phyloP scores from a whole-genome alignment of 2,888 invertebrate species.

The Beris chalybata region DNA sequence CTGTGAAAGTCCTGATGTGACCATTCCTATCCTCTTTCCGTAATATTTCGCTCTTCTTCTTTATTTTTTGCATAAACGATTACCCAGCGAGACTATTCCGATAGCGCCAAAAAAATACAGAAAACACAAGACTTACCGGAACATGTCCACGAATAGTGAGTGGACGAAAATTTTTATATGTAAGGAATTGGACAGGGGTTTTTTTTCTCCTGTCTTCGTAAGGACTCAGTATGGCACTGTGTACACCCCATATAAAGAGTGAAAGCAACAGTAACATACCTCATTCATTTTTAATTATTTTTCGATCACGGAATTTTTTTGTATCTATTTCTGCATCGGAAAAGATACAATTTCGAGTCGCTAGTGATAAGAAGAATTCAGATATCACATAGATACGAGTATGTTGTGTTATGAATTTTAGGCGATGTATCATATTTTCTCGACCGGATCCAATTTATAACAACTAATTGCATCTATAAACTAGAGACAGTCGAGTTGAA shows the following conservation, averaged over 20 bases:
- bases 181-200: constrained; percentile 16
- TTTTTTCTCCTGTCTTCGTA: too few species aligned
- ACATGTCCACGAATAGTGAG: constrained; percentile 17
- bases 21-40: constrained; percentile 39
- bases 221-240: neutral
- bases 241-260: neutral
- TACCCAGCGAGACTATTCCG: constrained; percentile 25
- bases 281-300: constrained; percentile 35
- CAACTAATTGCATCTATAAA: constrained; percentile 19
- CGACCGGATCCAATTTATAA: constrained; percentile 15
- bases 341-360: neutral
- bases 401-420: neutral
- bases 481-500: neutral
- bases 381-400: neutral
- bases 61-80: constrained; percentile 45
- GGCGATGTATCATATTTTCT: constrained; percentile 11
- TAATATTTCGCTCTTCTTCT: neutral
- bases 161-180: constrained; percentile 19
- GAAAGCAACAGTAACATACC: constrained; percentile 8
- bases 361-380: neutral
- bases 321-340: too few species aligned
- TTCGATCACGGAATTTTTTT: constrained; percentile 2
- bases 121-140: neutral
- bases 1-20: constrained; percentile 56
- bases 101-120: constrained; percentile 2